A percentile compares a stretch with the other conserved stretches of the same genome.
These are phyloP conservation scores for Charina bottae DNA, from an alignment of 2,113 vertebrate species.

Conservation along the genomic window DNA sequence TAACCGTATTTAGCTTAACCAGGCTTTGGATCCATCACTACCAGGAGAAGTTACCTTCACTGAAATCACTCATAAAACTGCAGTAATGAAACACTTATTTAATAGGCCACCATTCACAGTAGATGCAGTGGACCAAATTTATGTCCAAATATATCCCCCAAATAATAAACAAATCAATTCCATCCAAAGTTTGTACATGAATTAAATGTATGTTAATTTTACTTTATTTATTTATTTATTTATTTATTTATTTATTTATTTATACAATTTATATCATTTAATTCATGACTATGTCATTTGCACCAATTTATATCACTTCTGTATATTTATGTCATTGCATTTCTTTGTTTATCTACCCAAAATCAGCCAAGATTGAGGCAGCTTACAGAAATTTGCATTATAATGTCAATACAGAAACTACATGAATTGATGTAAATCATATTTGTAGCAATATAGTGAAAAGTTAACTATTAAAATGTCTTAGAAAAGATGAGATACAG, in stretches of 20 bases:
- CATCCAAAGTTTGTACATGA: neutral
- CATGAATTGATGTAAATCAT: neutral
- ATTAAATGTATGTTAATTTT: neutral
- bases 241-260: too few relatives aligned
- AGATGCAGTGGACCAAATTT: neutral
- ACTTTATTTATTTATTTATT: too few relatives aligned
- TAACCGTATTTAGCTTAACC: neutral
- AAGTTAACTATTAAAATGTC: slow-evolving; percentile 63
- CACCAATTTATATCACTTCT: neutral
- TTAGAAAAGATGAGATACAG: slow-evolving; percentile 32
- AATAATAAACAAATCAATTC: neutral
- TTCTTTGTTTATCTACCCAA: neutral
- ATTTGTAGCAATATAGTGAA: slow-evolving; percentile 40
- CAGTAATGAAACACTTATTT: neutral
- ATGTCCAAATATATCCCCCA: neutral
- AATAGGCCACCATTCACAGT: neutral
- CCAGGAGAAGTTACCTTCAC: neutral
- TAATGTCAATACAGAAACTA: neutral
- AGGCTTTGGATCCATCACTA: neutral
- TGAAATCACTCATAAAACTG: neutral
- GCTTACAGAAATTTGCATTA: neutral
- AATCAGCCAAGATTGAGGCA: neutral
- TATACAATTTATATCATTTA: too few relatives aligned
- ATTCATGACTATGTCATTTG: neutral
- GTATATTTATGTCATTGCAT: neutral